A percentile compares a stretch with the other conserved stretches of the same genome.
Evolutionary conservation across 2,888 invertebrate genomes (phyloP).

Genomic region (Elmis aenea): DNA sequence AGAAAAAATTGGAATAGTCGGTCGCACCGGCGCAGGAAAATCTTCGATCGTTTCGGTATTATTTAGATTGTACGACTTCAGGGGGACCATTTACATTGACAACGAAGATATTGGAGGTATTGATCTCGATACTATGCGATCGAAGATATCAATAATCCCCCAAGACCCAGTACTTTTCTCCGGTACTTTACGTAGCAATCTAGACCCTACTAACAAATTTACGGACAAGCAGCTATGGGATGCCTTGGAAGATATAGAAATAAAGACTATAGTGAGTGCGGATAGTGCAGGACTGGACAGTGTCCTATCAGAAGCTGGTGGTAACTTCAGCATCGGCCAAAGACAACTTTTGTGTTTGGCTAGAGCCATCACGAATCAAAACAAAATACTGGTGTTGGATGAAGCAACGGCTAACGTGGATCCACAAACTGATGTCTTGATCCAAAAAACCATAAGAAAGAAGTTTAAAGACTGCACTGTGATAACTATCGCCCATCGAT

Average conservation of each 20-base stretch:
- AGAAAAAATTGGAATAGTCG: conserved; percentile 72
- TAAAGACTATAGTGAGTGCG: conserved; percentile 63
- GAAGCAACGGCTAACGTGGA: conserved; percentile 80
- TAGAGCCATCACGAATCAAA: conserved; percentile 51
- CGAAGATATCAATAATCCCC: conserved; percentile 76
- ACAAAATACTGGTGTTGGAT: conserved; percentile 43
- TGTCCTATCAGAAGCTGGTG: conserved; percentile 63
- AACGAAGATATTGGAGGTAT: conserved; percentile 63
- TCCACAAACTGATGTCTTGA: conserved; percentile 67
- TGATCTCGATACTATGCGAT: conserved; percentile 67
- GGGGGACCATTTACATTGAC: conserved; percentile 79
- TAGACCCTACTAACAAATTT: conserved; percentile 80
- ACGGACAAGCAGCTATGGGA: conserved; percentile 77
- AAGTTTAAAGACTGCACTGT: conserved; percentile 72
- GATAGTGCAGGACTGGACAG: conserved; percentile 65
- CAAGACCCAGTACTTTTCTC: conserved; percentile 83
- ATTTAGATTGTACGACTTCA: conserved; percentile 70
- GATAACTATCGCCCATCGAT: conserved; percentile 74
- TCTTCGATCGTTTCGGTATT: conserved; percentile 69
- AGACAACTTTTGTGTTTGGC: conserved; percentile 65
- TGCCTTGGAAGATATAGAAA: conserved; percentile 72
- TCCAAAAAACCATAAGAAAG: conserved; percentile 66
- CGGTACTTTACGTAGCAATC: conserved; percentile 77
- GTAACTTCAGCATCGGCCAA: conserved; percentile 46
- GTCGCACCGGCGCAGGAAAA: conserved; percentile 79